Evolutionary conservation across 1,140 invertebrate species (phyloP), one percentile per base, ranked within the genome.

Genomic region (Brachionus koreanus): DNA sequence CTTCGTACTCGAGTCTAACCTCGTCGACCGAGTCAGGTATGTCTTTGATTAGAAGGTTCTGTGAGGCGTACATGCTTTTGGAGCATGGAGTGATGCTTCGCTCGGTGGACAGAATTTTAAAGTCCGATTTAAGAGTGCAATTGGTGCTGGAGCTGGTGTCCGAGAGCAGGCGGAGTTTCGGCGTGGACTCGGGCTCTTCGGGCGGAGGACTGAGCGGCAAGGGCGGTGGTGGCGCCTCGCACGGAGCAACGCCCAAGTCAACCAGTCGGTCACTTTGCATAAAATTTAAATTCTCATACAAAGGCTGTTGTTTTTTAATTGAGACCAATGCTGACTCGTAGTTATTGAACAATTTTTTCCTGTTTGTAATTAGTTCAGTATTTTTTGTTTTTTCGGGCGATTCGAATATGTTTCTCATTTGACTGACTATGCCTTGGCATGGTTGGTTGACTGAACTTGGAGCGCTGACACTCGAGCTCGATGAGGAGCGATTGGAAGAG

Each of bases 391-490:
- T 57, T 16, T 57, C 49, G 16, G 61, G 61, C 29, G 69, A 42
- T 49, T 74, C 69, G 35, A 74, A 74, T 42, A 74, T 43, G 19
- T 74, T 74, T 74, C 25, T 74, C 69, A 74, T 74, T 74, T 74
- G 69, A 74, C 25, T 74, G 19, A 74, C 69, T 2, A 39, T 13
- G 16, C 69, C 69, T 9, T 19, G 69, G 5, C 12, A 29, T 5
- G 49, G 49, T 23, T 57, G 49, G 9, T 57, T 42, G 12, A 1
- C 29, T 29, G 4, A 19, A 19, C n/a, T 76, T 5, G 37, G 74
- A 3, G 19, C 29, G 46, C 52, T 10, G n/a, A 49, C 42, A 25
- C 74, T 77, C 4, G 76, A 65, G 29, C 23, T 42, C 5, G 76
- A 65, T 10, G 49, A 65, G 2, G 49, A 65, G 1, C 69, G 69